Percentiles rank a stretch among this genome's conserved stretches.
These are phyloP conservation scores for Tineola bisselliella DNA, from an alignment of 2,888 invertebrate species.

Conservation along the genomic window DNA sequence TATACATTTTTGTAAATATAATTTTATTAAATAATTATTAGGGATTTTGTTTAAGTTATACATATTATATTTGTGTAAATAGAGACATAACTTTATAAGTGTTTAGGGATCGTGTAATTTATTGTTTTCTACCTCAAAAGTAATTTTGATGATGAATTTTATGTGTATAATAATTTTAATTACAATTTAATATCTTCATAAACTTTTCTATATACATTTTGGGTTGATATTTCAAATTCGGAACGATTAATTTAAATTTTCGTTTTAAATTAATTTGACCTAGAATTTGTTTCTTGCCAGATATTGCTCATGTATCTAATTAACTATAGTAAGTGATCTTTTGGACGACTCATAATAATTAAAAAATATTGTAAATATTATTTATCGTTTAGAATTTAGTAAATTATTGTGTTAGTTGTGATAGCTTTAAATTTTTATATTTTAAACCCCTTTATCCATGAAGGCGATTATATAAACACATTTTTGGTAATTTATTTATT, in stretches of 20 bases:
- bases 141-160: conserved; percentile 19
- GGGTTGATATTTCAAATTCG: no score
- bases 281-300: not conserved
- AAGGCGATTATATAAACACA: not conserved
- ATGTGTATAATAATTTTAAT: conserved; percentile 13
- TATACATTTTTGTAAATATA: conserved; percentile 59
- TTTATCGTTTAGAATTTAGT: conserved; percentile 24
- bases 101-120: conserved; percentile 17
- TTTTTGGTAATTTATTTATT: not conserved
- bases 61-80: not conserved
- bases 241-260: no score
- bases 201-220: not conserved
- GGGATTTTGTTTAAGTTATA: not conserved
- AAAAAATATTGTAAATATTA: not conserved
- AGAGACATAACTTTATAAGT: not conserved
- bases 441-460: not conserved
- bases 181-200: not conserved
- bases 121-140: conserved; percentile 61
- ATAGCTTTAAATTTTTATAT: conserved; percentile 37
- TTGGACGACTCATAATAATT: not conserved
- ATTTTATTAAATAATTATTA: conserved; percentile 22
- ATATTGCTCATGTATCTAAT: not conserved
- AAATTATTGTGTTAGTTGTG: conserved; percentile 60
- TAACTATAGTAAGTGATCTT: not conserved
- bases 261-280: no score